Base-by-base conservation (phyloP, 2,113 vertebrate species). In the Sisor rabdophorus region DNA sequence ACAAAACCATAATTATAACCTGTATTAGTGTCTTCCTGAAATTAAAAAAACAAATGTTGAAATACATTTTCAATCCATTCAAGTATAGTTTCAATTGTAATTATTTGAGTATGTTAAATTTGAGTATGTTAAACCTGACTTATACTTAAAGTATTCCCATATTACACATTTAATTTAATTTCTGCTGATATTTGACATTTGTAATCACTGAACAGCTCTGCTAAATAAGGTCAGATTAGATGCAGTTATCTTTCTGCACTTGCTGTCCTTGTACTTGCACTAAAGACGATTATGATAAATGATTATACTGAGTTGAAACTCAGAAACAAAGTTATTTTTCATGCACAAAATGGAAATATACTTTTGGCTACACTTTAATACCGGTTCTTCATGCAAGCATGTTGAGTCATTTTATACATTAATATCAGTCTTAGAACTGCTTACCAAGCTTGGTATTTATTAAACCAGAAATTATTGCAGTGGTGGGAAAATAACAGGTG, bases 241-340 rank as follows among this genome's bases (percentile, higher is more conserved):
- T 50, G 32, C 58, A 73, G 24, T 17, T 22, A 28, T 73, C 71
- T 28, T 32, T 11, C 12, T 30, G 17, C 20, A 20, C 4, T 20
- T 5, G 13, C 30, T 60, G 9, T 54, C 1, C 28, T 54, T 11
- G 15, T 71, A 17, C 7, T 26, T 61, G 44, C 40, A 20, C 16
- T 73, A 58, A 3, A 73, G n/a, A n/a, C 61, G 47, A 64, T 75
- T 63, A 75, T n/a, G 20, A n/a, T n/a, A n/a, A n/a, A n/a, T n/a
- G n/a, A n/a, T n/a, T n/a, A n/a, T n/a, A n/a, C n/a, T n/a, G n/a
- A 64, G 22, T 24, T 75, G 60, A 13, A 65, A 75, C 8, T 5
- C 61, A 54, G 30, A 13, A 64, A 54, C n/a, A 75, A 52, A 73
- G 16, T 9, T 60, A 30, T 59, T 11, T 8, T 54, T 30, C 4